phyloP scores from a whole-genome alignment of 2,113 vertebrate species.

The Urocitellus parryii region DNA sequence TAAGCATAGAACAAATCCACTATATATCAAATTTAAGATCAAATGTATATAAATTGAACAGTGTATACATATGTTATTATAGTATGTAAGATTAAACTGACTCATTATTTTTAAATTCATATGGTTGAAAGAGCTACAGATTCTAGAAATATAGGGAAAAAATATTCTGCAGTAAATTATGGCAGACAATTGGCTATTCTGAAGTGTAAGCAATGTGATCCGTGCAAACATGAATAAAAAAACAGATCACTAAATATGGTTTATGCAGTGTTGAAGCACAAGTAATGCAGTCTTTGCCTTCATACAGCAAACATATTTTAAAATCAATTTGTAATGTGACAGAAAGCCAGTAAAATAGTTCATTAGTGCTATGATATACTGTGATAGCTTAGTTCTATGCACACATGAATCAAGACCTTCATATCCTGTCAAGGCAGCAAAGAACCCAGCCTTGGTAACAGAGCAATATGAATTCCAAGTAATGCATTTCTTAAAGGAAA shows the following conservation, averaged over 20 bases:
- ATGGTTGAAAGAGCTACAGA: conserved; percentile 69
- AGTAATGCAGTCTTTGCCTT: conserved; percentile 74
- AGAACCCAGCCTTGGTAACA: not conserved
- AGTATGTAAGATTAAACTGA: conserved; percentile 75
- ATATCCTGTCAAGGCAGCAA: not conserved
- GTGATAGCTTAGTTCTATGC: not conserved
- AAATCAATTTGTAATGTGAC: conserved; percentile 84
- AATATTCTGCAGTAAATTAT: conserved; percentile 78
- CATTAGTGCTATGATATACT: conserved; percentile 62
- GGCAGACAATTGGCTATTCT: conserved; percentile 76
- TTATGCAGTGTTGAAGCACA: conserved; percentile 82
- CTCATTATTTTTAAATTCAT: conserved; percentile 81
- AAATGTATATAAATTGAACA: conserved; percentile 57
- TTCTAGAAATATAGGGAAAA: conserved; percentile 69
- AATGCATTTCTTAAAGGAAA: not conserved
- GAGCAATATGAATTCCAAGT: conserved; percentile 62
- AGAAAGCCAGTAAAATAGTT: conserved; percentile 78
- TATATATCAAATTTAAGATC: conserved; percentile 63
- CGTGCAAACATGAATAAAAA: conserved; percentile 70
- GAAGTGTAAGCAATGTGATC: conserved; percentile 49
- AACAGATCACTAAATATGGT: conserved; percentile 79
- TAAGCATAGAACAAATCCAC: conserved; percentile 70
- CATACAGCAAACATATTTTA: conserved; percentile 77
- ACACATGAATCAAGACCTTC: conserved; percentile 68
- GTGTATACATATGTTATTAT: not conserved